phyloP scores from a whole-genome alignment of 2,113 vertebrate genomes.

The Beaufortia kweichowensis region DNA sequence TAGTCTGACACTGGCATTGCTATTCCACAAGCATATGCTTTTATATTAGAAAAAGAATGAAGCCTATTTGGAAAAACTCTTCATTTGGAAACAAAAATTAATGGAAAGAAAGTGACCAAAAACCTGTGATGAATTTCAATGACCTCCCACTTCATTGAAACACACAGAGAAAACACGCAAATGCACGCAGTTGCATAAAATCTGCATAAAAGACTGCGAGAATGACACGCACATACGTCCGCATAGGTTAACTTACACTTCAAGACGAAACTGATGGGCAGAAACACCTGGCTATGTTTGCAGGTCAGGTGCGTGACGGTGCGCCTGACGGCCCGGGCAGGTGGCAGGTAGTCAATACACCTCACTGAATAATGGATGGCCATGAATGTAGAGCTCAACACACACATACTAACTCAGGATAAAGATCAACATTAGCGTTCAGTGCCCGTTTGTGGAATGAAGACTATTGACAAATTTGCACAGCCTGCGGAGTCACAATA shows the following conservation, averaged over 20 bases:
- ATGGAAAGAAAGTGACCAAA: constrained; percentile 72
- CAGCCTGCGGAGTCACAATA: not conserved
- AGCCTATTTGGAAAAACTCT: constrained; percentile 73
- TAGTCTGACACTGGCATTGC: constrained; percentile 66
- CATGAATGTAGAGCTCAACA: constrained; percentile 54
- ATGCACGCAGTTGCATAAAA: not conserved
- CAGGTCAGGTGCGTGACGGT: constrained; percentile 69
- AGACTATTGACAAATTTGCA: constrained; percentile 23
- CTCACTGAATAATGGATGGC: constrained; percentile 75
- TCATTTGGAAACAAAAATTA: constrained; percentile 74
- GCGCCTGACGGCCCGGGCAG: constrained; percentile 70
- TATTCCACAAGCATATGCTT: constrained; percentile 68
- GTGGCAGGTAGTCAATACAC: constrained; percentile 76
- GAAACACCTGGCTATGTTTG: constrained; percentile 52
- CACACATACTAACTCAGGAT: constrained; percentile 31
- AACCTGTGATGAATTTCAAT: constrained; percentile 72
- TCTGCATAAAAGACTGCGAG: not conserved
- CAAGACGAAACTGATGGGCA: not conserved
- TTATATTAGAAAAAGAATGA: constrained; percentile 66
- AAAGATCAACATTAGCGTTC: constrained; percentile 33
- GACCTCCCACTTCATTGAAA: constrained; percentile 50
- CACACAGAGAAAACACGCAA: not conserved
- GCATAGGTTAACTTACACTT: constrained; percentile 2
- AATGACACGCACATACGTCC: constrained; percentile 10
- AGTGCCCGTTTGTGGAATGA: constrained; percentile 3